Base-by-base conservation (phyloP, 1,140 invertebrate species). In the Theocolax elegans region DNA sequence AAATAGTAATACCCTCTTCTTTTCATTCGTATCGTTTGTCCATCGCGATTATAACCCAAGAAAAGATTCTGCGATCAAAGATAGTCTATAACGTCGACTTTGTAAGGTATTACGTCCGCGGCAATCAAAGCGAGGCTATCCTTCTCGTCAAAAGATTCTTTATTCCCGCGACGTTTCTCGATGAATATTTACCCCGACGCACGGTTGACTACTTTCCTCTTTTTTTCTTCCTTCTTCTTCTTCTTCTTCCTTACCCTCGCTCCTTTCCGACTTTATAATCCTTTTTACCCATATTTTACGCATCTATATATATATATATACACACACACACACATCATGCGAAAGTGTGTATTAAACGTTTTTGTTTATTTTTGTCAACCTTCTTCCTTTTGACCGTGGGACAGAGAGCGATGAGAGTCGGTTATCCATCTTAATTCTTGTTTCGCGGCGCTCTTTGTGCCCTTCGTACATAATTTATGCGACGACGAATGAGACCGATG, bases 91-190 rank as follows among this genome's bases (percentile, higher is more conserved):
- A 62, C 27, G 58, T 62, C 58, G 44, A 68, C n/a, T 62, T 44
- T 9, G 44, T 27, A 48, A 60, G 54, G 31, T 44, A 53, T 62
- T 60, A 60, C 54, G 38, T 69, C 27, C 56, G 25, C 17, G 48
- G 27, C 49, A 59, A 69, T 69, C 59, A 63, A 69, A 69, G 59
- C 59, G 49, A 25, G 58, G 40, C 46, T 62, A 31, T 62, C 40
- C 17, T 42, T 44, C 27, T 62, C 38, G 58, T 69, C 49, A 63
- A 63, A 69, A 51, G 66, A 59, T 68, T 68, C 56, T 51, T 68
- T 68, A 68, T 68, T 59, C 42, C 38, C 31, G 42, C 27, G 31
- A 4, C 29, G 10, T 12, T 21, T 29, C 19, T 64, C 23, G 19
- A 64, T 42, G 54, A 60, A 60, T 60, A 58, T 68, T 68, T 60